Base-by-base conservation (phyloP, 2,113 vertebrate species). In the Scophthalmus maximus region DNA sequence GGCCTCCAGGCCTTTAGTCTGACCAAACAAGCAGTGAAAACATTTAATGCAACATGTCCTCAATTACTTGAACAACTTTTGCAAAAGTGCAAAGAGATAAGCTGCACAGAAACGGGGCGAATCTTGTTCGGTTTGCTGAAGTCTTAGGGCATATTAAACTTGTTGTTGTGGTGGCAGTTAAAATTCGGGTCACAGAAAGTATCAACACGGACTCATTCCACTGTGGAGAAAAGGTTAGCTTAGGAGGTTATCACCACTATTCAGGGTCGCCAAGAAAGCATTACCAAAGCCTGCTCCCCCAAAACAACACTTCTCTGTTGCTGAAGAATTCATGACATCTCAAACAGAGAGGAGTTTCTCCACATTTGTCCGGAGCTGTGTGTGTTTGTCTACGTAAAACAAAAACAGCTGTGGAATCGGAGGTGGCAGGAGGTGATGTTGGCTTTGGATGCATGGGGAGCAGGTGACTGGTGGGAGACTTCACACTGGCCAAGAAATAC, bases 171-270 rank as follows among this genome's bases (percentile, higher is more conserved):
- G 9, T 51, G 60, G 51, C 47, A 38, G 75, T 76, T 82, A 80
- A 79, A 69, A 83, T 78, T 81, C 50, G 29, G 70, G 40, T 84
- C 82, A 82, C 65, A 70, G 62, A 63, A 50, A 73, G 58, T 12
- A 18, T 68, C 72, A 73, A 49, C 63, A 67, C 50, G 73, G 22
- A 68, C 75, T 86, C 67, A 78, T 78, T 87, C 49, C 71, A 18
- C 32, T 23, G 60, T 27, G 52, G 68, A 80, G 76, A 76, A n/a
- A 69, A 82, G 73, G 83, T 87, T 47, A 74, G 53, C 52, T 62
- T 68, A 20, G 60, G 50, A 84, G 80, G 78, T 89, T 88, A 88
- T 76, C 73, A 14, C 47, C 47, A 49, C 59, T 65, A 32, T 62
- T 65, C 49, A 20, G 64, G 32, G 56, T 81, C 34, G 8, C 29